Evolutionary conservation across 2,888 invertebrate species (phyloP), one percentile per base, ranked within the genome.

Genomic region (Marasmarcha lunaedactyla): DNA sequence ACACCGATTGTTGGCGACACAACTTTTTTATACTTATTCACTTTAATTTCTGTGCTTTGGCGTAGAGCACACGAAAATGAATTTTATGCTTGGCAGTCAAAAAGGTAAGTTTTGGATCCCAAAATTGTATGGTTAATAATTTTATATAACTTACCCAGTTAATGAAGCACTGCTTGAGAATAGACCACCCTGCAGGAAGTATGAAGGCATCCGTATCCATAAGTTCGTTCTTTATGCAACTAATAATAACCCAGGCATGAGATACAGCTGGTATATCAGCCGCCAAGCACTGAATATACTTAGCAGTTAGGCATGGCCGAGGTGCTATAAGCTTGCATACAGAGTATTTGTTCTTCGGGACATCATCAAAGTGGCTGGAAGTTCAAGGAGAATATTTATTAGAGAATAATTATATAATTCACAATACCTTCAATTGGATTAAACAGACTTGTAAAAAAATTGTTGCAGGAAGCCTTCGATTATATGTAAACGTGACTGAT

Each of bases 221-320:
- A 1, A 68, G 47, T 0, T 42, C 9, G 44, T 62, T 63, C 27
- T 72, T 68, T 11, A 62, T 61, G 52, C 90, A 88, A 52, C 88
- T 88, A 48, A 86, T 71, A 20, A 89, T 85, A 39, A 93, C 85
- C 92, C 92, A 94, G 41, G 83, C 84, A 65, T 92, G 90, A 34
- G 87, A 87, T 2, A 91, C 71, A 4, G 88, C 86, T 14, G 76
- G 57, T 0, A 92, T 84, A 42, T 88, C 88, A 1, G 86, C 85
- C 0, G 91, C 90, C 33, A 93, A 60, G 48, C 90, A 90, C 48
- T 89, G 86, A 49, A 93, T 83, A 64, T 89, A 91, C 58, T 92
- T 92, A 7, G 89, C 88, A 0, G 93, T 93, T 39, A 88, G 78
- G 51, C 90, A 91, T 33, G 90, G 89, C 11, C 89, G 84, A 6